A percentile compares a stretch with the other conserved stretches of the same genome.
Conservation (phyloP, 2,797 vertebrate species). For the Macrochelys suwanniensis region DNA sequence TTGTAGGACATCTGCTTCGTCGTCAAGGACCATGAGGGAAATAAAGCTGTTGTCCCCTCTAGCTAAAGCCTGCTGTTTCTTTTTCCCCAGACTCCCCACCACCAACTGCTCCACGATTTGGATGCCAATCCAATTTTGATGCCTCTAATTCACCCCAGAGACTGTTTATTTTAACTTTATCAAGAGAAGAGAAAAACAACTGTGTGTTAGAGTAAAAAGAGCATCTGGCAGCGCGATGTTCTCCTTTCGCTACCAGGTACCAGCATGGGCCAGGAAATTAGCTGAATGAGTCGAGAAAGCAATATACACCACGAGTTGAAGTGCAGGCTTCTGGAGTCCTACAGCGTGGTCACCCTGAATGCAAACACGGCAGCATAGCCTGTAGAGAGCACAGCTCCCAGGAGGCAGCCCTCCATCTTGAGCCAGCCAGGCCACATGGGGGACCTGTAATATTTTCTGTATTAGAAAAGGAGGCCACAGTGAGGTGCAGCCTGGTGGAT, state of each 20-base stretch:
- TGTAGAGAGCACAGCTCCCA: not conserved
- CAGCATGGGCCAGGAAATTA: not conserved
- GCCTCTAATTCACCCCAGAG: constrained; percentile 79
- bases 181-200: constrained; percentile 77
- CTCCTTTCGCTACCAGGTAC: constrained; percentile 19
- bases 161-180: constrained; percentile 85
- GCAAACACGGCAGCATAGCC: not conserved
- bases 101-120: constrained; percentile 84
- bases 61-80: constrained; percentile 86
- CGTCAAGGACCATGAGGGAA: constrained; percentile 87
- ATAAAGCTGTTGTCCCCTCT: constrained; percentile 88
- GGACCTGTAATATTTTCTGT: not conserved
- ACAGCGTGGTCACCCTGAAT: no score
- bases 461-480: not conserved
- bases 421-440: not conserved
- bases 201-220: constrained; percentile 69
- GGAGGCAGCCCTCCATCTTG: accelerated
- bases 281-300: not conserved
- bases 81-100: constrained; percentile 81
- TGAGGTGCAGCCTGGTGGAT: not conserved
- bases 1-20: constrained; percentile 86
- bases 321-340: not conserved
- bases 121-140: constrained; percentile 84
- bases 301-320: not conserved
- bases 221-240: constrained; percentile 67